phyloP scores from a whole-genome alignment of 1,140 invertebrate species.

The Macrocentrus cingulum region DNA sequence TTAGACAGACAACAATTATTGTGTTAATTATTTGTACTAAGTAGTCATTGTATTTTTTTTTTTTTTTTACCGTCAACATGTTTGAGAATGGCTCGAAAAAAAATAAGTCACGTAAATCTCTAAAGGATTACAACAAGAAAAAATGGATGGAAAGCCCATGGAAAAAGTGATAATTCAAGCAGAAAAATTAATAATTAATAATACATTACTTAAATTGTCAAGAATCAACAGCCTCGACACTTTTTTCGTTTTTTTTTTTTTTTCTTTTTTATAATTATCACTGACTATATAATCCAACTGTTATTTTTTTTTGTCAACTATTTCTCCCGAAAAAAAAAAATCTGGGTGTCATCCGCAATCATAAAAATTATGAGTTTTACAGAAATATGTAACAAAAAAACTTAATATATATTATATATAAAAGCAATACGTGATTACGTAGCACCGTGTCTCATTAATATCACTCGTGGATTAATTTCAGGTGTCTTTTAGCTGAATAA shows the following conservation, averaged over 20 bases:
- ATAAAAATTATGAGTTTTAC: slow-evolving; percentile 12
- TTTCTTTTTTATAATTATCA: slow-evolving; percentile 1
- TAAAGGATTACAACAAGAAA: neutral
- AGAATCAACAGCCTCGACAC: slow-evolving; percentile 15
- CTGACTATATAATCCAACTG: neutral
- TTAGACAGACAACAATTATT: slow-evolving; percentile 29
- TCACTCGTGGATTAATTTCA: slow-evolving; percentile 30
- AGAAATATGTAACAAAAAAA: slow-evolving; percentile 24
- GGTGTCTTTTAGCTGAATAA: slow-evolving; percentile 2
- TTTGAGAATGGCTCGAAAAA: neutral
- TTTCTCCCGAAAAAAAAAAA: no score
- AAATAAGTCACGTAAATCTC: no score
- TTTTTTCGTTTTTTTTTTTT: slow-evolving; percentile 4
- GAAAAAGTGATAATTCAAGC: neutral
- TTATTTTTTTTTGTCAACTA: neutral
- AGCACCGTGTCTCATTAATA: slow-evolving; percentile 45
- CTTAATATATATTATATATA: slow-evolving; percentile 4
- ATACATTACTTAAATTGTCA: slow-evolving; percentile 9
- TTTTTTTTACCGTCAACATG: neutral
- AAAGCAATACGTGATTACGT: slow-evolving; percentile 29
- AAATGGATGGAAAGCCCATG: slow-evolving; percentile 1
- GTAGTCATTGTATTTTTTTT: slow-evolving; percentile 25
- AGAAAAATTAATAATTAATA: slow-evolving; percentile 1
- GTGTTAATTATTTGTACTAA: slow-evolving; percentile 32
- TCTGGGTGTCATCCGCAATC: neutral